Percentiles rank a stretch among this genome's conserved stretches.
These are phyloP conservation scores for Rhagonycha lutea DNA, from an alignment of 2,888 invertebrate genomes.

Conservation along the genomic window DNA sequence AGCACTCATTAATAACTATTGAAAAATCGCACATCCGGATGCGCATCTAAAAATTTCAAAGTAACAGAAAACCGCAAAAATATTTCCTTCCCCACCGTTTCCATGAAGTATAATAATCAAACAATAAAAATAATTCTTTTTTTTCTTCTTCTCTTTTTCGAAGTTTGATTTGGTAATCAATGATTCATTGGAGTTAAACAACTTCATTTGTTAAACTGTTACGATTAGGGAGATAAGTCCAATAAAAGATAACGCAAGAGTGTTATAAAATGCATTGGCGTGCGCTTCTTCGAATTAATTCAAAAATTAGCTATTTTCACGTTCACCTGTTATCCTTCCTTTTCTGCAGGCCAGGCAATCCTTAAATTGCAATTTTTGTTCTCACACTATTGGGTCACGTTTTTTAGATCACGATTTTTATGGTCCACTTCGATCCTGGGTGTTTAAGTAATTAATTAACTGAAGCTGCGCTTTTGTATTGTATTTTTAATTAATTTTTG, in stretches of 20 bases:
- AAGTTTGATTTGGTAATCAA: background rate
- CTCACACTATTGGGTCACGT: background rate
- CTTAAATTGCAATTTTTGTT: background rate
- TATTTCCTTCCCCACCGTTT: background rate
- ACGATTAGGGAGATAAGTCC: background rate
- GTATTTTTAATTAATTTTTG: too few relatives aligned
- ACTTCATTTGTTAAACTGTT: background rate
- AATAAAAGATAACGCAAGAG: background rate
- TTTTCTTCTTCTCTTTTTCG: background rate
- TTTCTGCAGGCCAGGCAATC: background rate
- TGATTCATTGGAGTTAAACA: background rate
- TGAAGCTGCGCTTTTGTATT: background rate
- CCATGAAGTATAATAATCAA: background rate
- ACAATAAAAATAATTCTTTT: background rate
- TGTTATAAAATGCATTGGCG: background rate
- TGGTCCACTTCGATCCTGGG: background rate
- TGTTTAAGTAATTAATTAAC: background rate
- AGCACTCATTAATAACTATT: background rate
- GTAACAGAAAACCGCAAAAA: background rate
- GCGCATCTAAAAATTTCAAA: background rate
- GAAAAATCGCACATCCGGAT: background rate
- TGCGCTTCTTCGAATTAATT: background rate
- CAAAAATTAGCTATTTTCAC: background rate
- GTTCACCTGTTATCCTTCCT: background rate
- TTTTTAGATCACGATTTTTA: background rate